Base-by-base conservation (phyloP, 2,797 vertebrate genomes). In the Triplophysa bombifrons region DNA sequence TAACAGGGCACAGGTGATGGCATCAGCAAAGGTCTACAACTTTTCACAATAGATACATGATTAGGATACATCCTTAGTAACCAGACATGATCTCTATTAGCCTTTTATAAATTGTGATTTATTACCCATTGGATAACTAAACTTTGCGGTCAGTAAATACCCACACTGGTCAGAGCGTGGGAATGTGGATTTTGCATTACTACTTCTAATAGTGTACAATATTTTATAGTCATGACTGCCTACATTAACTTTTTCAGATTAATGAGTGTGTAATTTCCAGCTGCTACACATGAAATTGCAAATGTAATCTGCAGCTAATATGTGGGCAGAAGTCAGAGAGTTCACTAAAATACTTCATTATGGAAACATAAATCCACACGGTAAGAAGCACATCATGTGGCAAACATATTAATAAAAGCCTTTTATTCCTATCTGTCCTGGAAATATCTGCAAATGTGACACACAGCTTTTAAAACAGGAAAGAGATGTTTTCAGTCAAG, bases 331-430 rank as follows among this genome's bases (percentile, higher is more conserved):
- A 61, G 60, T 30, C 60, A 61, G 25, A 30, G 60, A 34, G 60
- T 61, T 61, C 60, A 61, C 19, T 27, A 27, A 25, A 55, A 55
- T 16, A 61, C 25, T 61, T 53, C 1, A 51, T 44, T 3, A 41
- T 58, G 22, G 4, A 58, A 58, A 58, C 20, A 38, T 41, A 14
- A 34, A 72, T 56, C 9, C 41, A 9, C 55, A 58, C 5, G 1
- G n/a, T 22, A 9, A n/a, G 17, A 48, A 48, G 41, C 1, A 2
- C 19, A 53, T 53, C 56, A 71, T 64, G 58, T 64, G 76, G 55
- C 55, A 77, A 16, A 27, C 75, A 70, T 48, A 19, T 53, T 56
- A 63, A 70, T 60, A 51, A 71, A 78, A 63, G 48, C 30, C 56
- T 51, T 69, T 14, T 11, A 13, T 9, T 34, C 25, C 64, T n/a